A percentile compares a stretch with the other conserved stretches of the same genome.
These are phyloP conservation scores for Chamaetylas fuelleborni DNA, from an alignment of 2,113 vertebrate species.

Conservation along the genomic window DNA sequence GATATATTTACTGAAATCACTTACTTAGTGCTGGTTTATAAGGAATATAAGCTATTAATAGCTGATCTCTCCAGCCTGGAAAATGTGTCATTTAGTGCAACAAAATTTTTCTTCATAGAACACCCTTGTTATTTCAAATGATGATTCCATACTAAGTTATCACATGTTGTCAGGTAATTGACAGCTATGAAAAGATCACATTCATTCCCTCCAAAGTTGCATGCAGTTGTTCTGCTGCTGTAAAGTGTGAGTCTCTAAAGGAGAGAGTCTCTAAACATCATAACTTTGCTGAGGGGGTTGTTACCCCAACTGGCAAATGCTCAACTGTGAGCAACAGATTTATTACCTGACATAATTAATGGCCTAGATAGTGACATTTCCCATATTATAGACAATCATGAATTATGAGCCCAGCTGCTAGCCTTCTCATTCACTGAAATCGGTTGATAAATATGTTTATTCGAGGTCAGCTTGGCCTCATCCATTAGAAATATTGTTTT, in stretches of 20 bases:
- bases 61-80: background rate
- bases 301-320: conserved; percentile 65
- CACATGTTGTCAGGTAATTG: background rate
- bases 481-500: conserved; percentile 99
- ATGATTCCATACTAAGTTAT: background rate
- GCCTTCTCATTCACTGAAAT: conserved; percentile 75
- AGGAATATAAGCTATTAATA: background rate
- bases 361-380: conserved; percentile 88
- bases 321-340: conserved; percentile 73
- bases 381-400: conserved; percentile 91
- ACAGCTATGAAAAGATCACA: background rate
- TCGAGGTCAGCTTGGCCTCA: conserved; percentile 83
- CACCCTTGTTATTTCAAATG: background rate
- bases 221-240: background rate
- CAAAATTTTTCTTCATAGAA: background rate
- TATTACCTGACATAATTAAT: conserved; percentile 90
- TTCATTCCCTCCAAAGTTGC: background rate
- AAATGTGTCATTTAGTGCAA: background rate
- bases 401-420: conserved; percentile 88
- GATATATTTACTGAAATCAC: background rate
- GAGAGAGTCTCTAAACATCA: background rate
- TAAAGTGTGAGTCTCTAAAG: background rate
- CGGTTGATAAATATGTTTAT: conserved; percentile 91
- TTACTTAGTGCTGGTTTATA: background rate
- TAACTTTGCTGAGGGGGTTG: conserved; percentile 31